Base-by-base conservation (phyloP, 2,797 vertebrate genomes). In the Chloroceryle amazona region DNA sequence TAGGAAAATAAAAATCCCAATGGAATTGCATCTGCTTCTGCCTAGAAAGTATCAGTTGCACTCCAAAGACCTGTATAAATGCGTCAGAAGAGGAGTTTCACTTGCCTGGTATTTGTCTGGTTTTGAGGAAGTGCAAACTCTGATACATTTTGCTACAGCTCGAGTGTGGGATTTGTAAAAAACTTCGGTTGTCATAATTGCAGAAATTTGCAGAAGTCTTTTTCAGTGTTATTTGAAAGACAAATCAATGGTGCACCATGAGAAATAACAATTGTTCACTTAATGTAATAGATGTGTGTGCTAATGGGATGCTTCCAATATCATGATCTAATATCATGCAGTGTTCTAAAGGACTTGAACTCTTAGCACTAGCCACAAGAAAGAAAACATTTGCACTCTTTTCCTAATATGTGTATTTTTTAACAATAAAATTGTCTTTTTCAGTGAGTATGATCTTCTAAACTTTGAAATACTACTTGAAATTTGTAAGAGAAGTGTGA, bases 361-460 rank as follows among this genome's bases (percentile, higher is more conserved):
- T 79, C 71, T 70, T 62, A 91, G 37, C 52, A 20, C 52, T 91
- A 88, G 16, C 60, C 37, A 25, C 63, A 61, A 72, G 61, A 91
- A 72, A 91, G 49, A 72, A 91, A 92, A 47, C 17, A 83, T 81
- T 81, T 90, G 73, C 80, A 61, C 51, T 80, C 54, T 95, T 67
- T 72, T 51, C 60, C 42, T 95, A 41, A 33, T 60, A 49, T 7
- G 3, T n/a, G 21, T 37, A 62, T 65, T 93, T 87, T 89, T 89
- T 76, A 65, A 73, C 23, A 37, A 78, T 76, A 87, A 49, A 93
- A 63, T 25, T 46, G 11, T 16, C 5, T 51, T 83, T 89, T 72
- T 42, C 41, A 26, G 23, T 51, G 23, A 74, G 37, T 71, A 20
- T 37, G 18, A 26, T 79, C 46, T 81, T 80, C 41, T 67, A 61